These are phyloP conservation scores for Tillus elongatus DNA, from an alignment of 2,888 invertebrate species.

Conservation along the genomic window DNA sequence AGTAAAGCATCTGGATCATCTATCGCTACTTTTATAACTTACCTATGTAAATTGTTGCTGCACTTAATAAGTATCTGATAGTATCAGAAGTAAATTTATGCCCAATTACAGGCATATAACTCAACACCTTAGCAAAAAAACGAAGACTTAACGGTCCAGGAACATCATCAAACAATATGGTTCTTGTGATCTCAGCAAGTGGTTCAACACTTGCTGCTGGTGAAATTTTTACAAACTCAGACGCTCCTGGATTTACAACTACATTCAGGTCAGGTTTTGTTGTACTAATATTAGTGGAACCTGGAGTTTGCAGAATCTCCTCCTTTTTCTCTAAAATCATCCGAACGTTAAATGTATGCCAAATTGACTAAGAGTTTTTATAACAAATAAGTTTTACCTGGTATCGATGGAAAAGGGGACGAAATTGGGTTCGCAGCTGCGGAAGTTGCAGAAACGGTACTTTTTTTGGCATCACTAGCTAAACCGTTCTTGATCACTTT, in stretches of 20 bases:
- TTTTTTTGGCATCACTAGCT: too few relatives aligned
- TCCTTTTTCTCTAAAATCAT: too few relatives aligned
- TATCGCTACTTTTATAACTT: too few relatives aligned
- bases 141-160: background rate
- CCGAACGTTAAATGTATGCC: too few relatives aligned
- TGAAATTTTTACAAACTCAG: background rate
- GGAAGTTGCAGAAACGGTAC: too few relatives aligned
- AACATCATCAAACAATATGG: background rate
- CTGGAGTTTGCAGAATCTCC: too few relatives aligned
- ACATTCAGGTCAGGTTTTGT: background rate
- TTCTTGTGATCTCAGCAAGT: background rate
- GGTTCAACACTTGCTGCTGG: background rate
- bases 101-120: background rate
- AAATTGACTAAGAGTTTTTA: too few relatives aligned
- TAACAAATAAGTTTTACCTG: too few relatives aligned
- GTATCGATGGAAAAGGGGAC: too few relatives aligned
- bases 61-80: background rate
- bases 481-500: too few relatives aligned
- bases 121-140: constrained; percentile 2
- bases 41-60: constrained; percentile 1
- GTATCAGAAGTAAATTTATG: background rate
- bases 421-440: too few relatives aligned
- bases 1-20: too few relatives aligned
- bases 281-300: background rate
- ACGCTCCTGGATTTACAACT: background rate